Conservation (phyloP, 2,888 invertebrate genomes). For the Cryptocephalus primarius region DNA sequence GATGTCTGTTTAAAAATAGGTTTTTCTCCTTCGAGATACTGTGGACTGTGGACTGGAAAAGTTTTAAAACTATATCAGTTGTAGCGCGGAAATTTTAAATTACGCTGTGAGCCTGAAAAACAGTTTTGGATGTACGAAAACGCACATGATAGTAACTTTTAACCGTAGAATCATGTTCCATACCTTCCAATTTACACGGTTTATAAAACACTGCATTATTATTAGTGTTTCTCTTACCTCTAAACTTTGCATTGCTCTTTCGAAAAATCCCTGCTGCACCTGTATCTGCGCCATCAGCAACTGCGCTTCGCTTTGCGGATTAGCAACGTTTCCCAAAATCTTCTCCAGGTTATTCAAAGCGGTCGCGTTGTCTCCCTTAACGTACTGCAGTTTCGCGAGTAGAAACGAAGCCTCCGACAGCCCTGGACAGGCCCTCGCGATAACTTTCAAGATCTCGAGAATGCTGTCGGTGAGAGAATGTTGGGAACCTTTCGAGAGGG, state of each 20-base stretch:
- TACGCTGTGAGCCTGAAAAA: too few relatives aligned
- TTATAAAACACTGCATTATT: too few relatives aligned
- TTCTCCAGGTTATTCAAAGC: conserved; percentile 62
- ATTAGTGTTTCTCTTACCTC: conserved; percentile 44
- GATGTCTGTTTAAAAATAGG: too few relatives aligned
- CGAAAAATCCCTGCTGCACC: conserved; percentile 56
- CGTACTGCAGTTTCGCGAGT: conserved; percentile 69
- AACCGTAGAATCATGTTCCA: too few relatives aligned
- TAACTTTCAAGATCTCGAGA: conserved; percentile 48
- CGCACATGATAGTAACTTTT: too few relatives aligned
- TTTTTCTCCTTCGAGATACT: too few relatives aligned
- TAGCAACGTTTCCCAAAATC: conserved; percentile 62
- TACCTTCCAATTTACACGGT: too few relatives aligned
- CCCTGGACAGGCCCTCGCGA: conserved; percentile 76
- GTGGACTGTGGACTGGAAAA: too few relatives aligned
- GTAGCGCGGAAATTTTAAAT: too few relatives aligned
- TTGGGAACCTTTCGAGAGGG: conserved; percentile 27
- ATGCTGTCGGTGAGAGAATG: conserved; percentile 4
- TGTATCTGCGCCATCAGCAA: conserved; percentile 79
- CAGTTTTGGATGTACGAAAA: too few relatives aligned
- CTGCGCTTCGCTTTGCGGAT: conserved; percentile 74
- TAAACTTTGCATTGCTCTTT: conserved; percentile 73
- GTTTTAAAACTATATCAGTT: too few relatives aligned
- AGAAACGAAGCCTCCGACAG: conserved; percentile 55
- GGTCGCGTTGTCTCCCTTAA: conserved; percentile 62